These are phyloP conservation scores for Plagodis dolabraria DNA, from an alignment of 2,888 invertebrate species.

Conservation along the genomic window DNA sequence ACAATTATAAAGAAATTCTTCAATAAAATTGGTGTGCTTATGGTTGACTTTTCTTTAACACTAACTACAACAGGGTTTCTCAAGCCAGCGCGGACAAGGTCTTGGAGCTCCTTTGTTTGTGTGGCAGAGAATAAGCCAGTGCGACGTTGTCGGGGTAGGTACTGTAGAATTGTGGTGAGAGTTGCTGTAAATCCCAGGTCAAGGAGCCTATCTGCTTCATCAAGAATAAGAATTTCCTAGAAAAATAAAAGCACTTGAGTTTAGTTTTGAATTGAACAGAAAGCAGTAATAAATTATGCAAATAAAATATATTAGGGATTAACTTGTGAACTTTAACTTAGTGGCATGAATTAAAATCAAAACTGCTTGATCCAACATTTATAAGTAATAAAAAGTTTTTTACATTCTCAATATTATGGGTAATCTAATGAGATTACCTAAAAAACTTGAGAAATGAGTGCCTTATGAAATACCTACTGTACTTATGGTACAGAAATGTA, in stretches of 20 bases:
- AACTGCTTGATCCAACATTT: no score
- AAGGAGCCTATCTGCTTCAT: constrained; percentile 97
- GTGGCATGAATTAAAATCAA: no score
- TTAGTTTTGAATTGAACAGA: background rate
- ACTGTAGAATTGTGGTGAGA: constrained; percentile 94
- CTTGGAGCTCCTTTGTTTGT: constrained; percentile 96
- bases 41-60: constrained; percentile 93
- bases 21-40: constrained; percentile 89
- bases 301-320: no score
- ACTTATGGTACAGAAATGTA: no score
- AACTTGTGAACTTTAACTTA: no score
- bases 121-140: constrained; percentile 99
- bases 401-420: no score
- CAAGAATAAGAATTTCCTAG: constrained; percentile 95
- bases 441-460: no score
- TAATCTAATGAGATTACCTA: no score
- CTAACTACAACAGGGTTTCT: constrained; percentile 96
- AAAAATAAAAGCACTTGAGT: constrained; percentile 35
- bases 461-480: no score
- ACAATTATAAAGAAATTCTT: constrained; percentile 93
- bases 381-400: no score
- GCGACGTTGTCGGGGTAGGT: constrained; percentile 95
- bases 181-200: constrained; percentile 96
- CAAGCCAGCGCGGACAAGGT: constrained; percentile 96
- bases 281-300: background rate